Percentiles rank a stretch among this genome's conserved stretches.
Conservation (phyloP, 2,888 invertebrate genomes). For the Oligia latruncula region DNA sequence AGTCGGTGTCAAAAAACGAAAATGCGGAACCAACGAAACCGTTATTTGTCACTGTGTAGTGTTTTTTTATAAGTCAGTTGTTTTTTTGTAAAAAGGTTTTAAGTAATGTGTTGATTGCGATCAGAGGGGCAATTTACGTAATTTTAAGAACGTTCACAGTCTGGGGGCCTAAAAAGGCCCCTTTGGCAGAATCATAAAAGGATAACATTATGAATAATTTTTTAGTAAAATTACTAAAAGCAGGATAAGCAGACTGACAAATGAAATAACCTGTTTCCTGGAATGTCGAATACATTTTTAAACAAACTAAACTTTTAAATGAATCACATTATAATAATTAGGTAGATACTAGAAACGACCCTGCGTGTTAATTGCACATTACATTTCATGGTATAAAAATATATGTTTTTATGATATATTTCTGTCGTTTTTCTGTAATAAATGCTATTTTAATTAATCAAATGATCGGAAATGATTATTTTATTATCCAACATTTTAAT, state of each 20-base stretch:
- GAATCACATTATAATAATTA: background rate
- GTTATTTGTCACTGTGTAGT: no score
- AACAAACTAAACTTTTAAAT: background rate
- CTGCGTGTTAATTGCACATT: background rate
- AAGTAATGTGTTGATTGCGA: background rate
- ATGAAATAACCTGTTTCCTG: background rate
- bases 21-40: no score
- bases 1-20: no score
- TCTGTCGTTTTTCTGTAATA: background rate
- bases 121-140: background rate
- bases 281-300: background rate
- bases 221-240: background rate
- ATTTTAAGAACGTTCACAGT: no score
- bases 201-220: no score
- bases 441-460: background rate
- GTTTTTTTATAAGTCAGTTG: no score
- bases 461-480: background rate
- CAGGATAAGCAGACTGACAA: background rate
- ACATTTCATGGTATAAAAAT: background rate
- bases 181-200: no score
- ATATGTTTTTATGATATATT: background rate
- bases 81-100: no score
- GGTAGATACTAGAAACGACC: no score
- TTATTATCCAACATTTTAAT: constrained; percentile 26
- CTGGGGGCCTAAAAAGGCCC: no score